phyloP scores from a whole-genome alignment of 2,797 vertebrate genomes.

The Anas bernieri region DNA sequence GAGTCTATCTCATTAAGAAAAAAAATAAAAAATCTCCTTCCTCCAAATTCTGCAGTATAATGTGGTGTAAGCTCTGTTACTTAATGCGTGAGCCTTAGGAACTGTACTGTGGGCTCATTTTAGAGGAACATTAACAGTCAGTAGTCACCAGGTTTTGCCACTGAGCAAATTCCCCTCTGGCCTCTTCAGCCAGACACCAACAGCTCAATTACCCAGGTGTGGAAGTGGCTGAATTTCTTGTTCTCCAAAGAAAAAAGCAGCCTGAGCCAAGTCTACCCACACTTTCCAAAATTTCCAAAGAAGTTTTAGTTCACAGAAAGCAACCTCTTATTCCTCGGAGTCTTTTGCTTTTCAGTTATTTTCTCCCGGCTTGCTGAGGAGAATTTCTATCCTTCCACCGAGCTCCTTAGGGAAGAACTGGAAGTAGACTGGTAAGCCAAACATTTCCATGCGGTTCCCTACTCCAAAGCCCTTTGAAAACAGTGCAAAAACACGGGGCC shows the following conservation, averaged over 20 bases:
- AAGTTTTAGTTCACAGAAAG: background rate
- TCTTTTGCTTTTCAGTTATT: background rate
- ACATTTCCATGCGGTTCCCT: background rate
- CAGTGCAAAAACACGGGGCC: background rate
- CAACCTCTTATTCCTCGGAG: background rate
- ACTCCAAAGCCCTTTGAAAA: background rate
- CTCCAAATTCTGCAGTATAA: accelerated
- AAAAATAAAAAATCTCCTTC: background rate
- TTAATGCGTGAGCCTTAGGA: background rate
- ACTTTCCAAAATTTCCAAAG: background rate
- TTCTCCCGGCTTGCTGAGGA: background rate
- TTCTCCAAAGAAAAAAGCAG: background rate
- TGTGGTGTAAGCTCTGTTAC: background rate
- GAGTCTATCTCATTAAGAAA: background rate
- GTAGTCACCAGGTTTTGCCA: background rate
- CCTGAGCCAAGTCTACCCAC: background rate
- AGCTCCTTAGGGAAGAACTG: background rate
- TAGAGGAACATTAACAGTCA: background rate
- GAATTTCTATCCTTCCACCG: background rate
- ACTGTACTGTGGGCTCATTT: background rate
- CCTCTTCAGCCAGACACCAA: background rate
- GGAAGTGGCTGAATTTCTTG: background rate
- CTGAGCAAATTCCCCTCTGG: background rate
- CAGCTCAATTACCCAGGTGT: background rate
- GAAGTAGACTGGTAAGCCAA: background rate